These are phyloP conservation scores for Eudemis profundana DNA, from an alignment of 2,888 invertebrate genomes.

Conservation along the genomic window DNA sequence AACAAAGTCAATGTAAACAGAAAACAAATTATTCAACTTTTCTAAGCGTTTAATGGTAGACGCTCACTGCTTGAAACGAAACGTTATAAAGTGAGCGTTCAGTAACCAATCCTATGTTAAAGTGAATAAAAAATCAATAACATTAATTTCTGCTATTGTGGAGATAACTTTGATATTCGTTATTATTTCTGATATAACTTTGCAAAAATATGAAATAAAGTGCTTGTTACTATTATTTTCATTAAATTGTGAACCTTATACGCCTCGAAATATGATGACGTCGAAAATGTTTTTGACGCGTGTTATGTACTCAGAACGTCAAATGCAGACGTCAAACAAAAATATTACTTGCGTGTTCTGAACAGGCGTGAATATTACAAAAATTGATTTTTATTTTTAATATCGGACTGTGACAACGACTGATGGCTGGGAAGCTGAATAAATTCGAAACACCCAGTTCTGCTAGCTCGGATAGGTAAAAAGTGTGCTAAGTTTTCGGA, in stretches of 20 bases:
- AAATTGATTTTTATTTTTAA: slow-evolving; percentile 43
- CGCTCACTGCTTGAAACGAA: slow-evolving; percentile 15
- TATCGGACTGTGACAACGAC: slow-evolving; percentile 53
- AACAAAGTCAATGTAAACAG: neutral
- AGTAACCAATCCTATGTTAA: neutral
- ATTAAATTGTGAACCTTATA: neutral
- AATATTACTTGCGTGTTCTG: slow-evolving; percentile 63
- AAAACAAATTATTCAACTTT: no score
- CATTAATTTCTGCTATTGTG: neutral
- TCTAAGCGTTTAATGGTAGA: neutral
- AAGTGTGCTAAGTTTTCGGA: slow-evolving; percentile 67
- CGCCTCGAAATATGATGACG: neutral
- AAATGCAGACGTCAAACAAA: slow-evolving; percentile 53
- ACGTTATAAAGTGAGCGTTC: neutral
- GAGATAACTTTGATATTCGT: neutral
- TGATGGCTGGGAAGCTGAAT: slow-evolving; percentile 83
- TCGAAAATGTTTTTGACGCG: neutral
- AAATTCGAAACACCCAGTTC: slow-evolving; percentile 95
- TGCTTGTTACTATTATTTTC: neutral
- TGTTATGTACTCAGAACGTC: slow-evolving; percentile 53
- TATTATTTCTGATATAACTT: no score
- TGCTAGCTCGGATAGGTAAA: slow-evolving; percentile 96
- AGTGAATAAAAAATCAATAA: neutral
- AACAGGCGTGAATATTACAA: slow-evolving; percentile 60
- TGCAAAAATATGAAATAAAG: neutral